These are phyloP conservation scores for Silurus meridionalis DNA, from an alignment of 2,113 vertebrate species.

Conservation along the genomic window DNA sequence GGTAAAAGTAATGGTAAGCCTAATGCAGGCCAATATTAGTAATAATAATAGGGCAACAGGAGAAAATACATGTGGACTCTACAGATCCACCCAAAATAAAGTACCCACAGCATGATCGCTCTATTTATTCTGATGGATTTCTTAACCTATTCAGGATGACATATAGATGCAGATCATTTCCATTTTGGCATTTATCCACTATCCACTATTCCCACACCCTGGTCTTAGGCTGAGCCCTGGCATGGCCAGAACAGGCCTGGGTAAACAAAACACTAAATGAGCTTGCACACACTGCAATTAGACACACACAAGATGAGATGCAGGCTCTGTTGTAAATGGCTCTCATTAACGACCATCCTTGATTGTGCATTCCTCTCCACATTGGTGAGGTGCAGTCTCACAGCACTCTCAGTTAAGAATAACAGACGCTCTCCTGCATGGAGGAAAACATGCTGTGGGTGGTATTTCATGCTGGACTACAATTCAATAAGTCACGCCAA, in stretches of 20 bases:
- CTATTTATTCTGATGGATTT: constrained; percentile 43
- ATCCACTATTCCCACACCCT: background rate
- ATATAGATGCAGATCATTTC: constrained; percentile 49
- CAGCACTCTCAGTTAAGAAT: constrained; percentile 22
- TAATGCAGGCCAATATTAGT: constrained; percentile 44
- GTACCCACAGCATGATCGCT: background rate
- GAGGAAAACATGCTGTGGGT: constrained; percentile 44
- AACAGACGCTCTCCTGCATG: constrained; percentile 27
- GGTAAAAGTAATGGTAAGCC: constrained; percentile 49
- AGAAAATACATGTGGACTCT: constrained; percentile 34
- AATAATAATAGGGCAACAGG: constrained; percentile 54
- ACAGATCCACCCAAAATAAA: constrained; percentile 32
- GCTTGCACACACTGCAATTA: constrained; percentile 33
- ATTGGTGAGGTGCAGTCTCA: constrained; percentile 24
- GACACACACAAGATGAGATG: constrained; percentile 23
- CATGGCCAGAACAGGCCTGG: constrained; percentile 17
- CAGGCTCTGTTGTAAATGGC: constrained; percentile 28
- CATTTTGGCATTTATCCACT: constrained; percentile 41
- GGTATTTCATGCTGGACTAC: constrained; percentile 54
- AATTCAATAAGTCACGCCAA: constrained; percentile 50
- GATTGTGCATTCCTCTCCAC: constrained; percentile 24
- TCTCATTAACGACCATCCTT: constrained; percentile 36
- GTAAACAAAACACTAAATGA: constrained; percentile 49
- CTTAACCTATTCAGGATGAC: constrained; percentile 39
- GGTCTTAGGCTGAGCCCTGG: constrained; percentile 30